phyloP scores from a whole-genome alignment of 2,113 vertebrate species.

The Oreocharis arfaki region DNA sequence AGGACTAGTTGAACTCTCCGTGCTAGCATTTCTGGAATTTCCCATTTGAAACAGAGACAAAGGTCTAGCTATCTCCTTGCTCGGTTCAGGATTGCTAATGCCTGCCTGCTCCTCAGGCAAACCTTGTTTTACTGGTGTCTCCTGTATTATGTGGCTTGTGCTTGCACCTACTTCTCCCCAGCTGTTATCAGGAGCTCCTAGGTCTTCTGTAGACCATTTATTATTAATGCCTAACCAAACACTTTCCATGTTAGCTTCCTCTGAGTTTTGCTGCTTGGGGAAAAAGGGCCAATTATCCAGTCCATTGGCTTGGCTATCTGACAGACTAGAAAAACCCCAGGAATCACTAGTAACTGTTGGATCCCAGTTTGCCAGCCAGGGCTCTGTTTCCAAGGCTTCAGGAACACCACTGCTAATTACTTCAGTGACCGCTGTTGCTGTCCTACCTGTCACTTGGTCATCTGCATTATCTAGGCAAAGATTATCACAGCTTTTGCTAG shows the following conservation, averaged over 20 bases:
- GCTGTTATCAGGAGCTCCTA: constrained; percentile 30
- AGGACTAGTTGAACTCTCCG: constrained; percentile 70
- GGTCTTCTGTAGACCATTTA: constrained; percentile 63
- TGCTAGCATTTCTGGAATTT: constrained; percentile 69
- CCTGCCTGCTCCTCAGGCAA: not conserved
- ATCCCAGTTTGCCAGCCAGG: constrained; percentile 70
- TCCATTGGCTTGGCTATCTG: constrained; percentile 59
- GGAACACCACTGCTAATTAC: constrained; percentile 12
- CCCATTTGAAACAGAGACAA: constrained; percentile 56
- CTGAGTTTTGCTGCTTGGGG: constrained; percentile 40
- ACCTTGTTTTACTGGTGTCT: constrained; percentile 27
- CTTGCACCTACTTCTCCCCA: constrained; percentile 40
- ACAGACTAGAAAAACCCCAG: constrained; percentile 57
- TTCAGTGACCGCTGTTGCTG: not conserved
- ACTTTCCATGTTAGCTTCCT: constrained; percentile 39
- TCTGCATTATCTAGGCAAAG: constrained; percentile 8
- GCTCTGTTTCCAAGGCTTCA: constrained; percentile 58
- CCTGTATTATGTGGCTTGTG: constrained; percentile 40
- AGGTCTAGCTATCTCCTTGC: constrained; percentile 47
- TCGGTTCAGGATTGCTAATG: not conserved
- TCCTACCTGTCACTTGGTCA: constrained; percentile 5
- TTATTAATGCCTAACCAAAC: constrained; percentile 67
- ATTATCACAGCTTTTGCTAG: not conserved
- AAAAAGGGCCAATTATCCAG: constrained; percentile 69
- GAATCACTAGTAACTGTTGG: constrained; percentile 55